Percentiles rank a stretch among this genome's conserved stretches.
Conservation (phyloP, 2,797 vertebrate genomes). For the Mallotus villosus region DNA sequence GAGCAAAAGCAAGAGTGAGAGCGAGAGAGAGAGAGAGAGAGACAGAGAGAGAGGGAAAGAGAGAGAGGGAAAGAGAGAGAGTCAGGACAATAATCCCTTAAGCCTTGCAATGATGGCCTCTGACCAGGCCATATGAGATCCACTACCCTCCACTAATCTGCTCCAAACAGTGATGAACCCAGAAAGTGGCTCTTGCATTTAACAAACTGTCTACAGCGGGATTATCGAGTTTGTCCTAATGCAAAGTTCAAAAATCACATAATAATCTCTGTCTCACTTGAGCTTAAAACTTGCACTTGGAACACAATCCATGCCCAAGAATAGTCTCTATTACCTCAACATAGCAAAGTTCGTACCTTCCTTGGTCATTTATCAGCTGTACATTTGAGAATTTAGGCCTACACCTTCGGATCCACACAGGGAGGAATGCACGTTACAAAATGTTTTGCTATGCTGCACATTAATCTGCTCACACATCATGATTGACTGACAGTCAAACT, state of each 20-base stretch:
- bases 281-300: slow-evolving; percentile 39
- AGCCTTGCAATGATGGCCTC: slow-evolving; percentile 79
- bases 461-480: not conserved
- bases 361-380: not conserved
- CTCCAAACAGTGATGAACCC: slow-evolving; percentile 75
- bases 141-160: slow-evolving; percentile 79
- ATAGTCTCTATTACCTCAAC: slow-evolving; percentile 19
- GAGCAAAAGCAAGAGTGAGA: not conserved
- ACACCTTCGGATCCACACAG: not conserved
- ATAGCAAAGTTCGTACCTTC: not conserved
- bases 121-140: slow-evolving; percentile 81
- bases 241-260: slow-evolving; percentile 63
- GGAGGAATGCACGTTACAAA: not conserved
- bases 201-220: slow-evolving; percentile 77
- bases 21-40: not conserved
- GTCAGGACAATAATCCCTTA: slow-evolving; percentile 77
- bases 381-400: not conserved
- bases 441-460: not conserved
- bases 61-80: slow-evolving; percentile 23
- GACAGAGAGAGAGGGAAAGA: slow-evolving; percentile 7
- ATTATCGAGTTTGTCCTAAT: slow-evolving; percentile 69
- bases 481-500: not conserved
- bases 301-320: slow-evolving; percentile 34
- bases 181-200: slow-evolving; percentile 77
- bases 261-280: slow-evolving; percentile 54